Evolutionary conservation across 2,113 vertebrate genomes (phyloP).

Genomic region (Python bivittatus): DNA sequence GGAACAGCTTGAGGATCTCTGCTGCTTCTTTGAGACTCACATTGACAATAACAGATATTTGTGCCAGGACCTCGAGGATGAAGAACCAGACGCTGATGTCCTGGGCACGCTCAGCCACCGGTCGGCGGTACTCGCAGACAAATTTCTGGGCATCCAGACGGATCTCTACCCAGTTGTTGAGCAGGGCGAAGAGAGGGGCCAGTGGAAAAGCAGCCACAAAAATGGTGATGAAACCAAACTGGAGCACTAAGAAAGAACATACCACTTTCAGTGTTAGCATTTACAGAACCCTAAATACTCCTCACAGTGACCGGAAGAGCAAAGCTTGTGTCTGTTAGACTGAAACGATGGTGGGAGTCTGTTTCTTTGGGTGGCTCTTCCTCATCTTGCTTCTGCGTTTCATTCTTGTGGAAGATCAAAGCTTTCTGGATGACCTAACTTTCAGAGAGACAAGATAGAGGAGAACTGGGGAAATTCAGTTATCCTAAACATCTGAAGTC

Average conservation of each 20-base stretch:
- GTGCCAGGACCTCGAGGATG: conserved; percentile 76
- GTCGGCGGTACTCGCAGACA: conserved; percentile 75
- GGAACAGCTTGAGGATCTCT: background rate
- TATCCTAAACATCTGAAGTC: background rate
- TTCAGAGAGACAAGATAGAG: background rate
- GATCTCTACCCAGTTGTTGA: conserved; percentile 81
- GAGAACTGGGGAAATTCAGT: background rate
- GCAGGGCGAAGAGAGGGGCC: conserved; percentile 76
- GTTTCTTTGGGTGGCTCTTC: too few relatives aligned
- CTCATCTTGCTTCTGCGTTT: background rate
- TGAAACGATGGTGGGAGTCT: too few relatives aligned
- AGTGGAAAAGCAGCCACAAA: conserved; percentile 79
- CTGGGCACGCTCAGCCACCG: conserved; percentile 74
- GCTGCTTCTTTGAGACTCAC: conserved; percentile 54
- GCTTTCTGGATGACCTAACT: background rate
- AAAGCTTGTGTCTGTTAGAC: too few relatives aligned
- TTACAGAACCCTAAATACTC: background rate
- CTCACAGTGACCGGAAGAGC: background rate
- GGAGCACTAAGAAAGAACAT: conserved; percentile 60
- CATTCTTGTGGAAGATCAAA: background rate
- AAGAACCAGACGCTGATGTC: conserved; percentile 81
- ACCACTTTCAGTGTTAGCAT: background rate
- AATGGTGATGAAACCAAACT: conserved; percentile 82
- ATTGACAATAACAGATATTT: conserved; percentile 73
- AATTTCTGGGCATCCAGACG: conserved; percentile 79